Evolutionary conservation across 2,113 vertebrate species (phyloP), one percentile per base, ranked within the genome.

Genomic region (Clinocottus analis): DNA sequence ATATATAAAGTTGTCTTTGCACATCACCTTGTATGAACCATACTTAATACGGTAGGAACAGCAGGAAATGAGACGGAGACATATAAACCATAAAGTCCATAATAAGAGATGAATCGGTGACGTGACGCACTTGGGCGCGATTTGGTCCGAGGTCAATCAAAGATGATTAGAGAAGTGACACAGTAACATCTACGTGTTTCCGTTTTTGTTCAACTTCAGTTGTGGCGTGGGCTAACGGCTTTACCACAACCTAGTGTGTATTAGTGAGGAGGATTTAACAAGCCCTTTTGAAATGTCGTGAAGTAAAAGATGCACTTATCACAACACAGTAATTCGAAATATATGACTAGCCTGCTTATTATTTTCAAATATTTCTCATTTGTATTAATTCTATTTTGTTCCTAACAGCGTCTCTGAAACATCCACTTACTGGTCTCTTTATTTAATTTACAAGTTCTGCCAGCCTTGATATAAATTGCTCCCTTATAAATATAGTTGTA

Each of bases 161-260:
- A 86, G 87, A 75, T 81, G 41, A 84, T 31, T 0, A 13, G 9
- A 19, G 64, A 33, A 49, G 25, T 11, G 37, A 79, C 61, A 75
- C 1, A 0, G 1, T 14, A 0, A n/a, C 7, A 0, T 13, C 25
- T 5, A 1, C 21, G 0, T 7, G 5, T 5, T 88, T 83, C 73
- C 80, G 56, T 1, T 77, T 80, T 77, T 16, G 60, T 77, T 74
- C 4, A 41, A 14, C 55, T 6, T 2, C 21, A 25, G 16, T 60
- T 62, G 4, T 1, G 49, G 21, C 49, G 23, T 10, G 0, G 4
- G 3, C 35, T 7, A 1, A 65, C 3, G 3, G 41, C 53, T 60
- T 73, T 41, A 16, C 1, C 12, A 58, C 17, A 11, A 41, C 14
- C 14, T 2, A 17, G 0, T n/a, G 25, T 14, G 59, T 14, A n/a